These are phyloP conservation scores for Sparus aurata DNA, from an alignment of 2,797 vertebrate species.

Conservation along the genomic window DNA sequence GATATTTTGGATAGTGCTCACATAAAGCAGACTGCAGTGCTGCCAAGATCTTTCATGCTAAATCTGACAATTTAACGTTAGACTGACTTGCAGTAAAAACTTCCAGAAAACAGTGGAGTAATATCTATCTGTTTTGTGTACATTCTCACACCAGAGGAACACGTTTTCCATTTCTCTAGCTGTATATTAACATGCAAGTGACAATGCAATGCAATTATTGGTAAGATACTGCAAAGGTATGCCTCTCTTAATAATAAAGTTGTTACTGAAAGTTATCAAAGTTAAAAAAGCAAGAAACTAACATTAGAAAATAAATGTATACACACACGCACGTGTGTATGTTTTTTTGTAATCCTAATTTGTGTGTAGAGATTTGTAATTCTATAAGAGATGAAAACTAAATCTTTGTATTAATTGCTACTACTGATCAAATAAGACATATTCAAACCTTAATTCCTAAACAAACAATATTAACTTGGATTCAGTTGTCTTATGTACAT, in stretches of 20 bases:
- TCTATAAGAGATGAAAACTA: too few species aligned
- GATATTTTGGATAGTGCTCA: constrained; percentile 2
- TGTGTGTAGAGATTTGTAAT: too few species aligned
- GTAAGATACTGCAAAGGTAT: neutral
- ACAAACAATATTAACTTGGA: neutral
- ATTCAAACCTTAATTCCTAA: neutral
- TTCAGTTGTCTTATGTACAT: neutral
- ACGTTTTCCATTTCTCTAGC: neutral
- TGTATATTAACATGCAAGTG: neutral
- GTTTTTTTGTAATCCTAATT: too few species aligned
- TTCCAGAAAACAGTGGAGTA: neutral
- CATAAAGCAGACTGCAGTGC: constrained; percentile 4
- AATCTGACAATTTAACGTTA: constrained; percentile 60
- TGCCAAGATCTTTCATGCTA: constrained; percentile 54
- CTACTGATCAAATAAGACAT: too few species aligned
- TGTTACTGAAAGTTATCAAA: neutral
- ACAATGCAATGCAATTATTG: neutral
- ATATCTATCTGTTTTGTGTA: neutral
- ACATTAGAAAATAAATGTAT: too few species aligned
- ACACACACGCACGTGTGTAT: too few species aligned
- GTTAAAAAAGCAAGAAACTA: neutral
- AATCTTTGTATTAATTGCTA: too few species aligned
- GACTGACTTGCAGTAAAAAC: constrained; percentile 33
- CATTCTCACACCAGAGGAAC: neutral
- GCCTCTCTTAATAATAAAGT: neutral